Percentiles rank a stretch among this genome's conserved stretches.
phyloP scores from a whole-genome alignment of 2,113 vertebrate species.

The Crotalus horridus region DNA sequence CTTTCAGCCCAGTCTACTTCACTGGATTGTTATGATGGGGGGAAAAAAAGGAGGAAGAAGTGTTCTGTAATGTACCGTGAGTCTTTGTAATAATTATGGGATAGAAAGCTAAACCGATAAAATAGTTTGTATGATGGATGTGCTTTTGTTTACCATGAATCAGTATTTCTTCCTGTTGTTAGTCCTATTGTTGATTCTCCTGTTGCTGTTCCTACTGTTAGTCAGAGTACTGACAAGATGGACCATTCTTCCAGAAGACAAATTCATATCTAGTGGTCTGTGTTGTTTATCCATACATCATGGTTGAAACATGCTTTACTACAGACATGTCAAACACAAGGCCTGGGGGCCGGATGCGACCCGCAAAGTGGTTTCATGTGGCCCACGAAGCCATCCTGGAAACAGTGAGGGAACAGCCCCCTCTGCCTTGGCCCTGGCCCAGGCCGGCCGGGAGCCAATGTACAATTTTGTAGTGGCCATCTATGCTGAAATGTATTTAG shows the following conservation, averaged over 20 bases:
- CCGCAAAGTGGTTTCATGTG: too few species aligned
- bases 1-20: not conserved
- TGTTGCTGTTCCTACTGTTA: not conserved
- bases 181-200: not conserved
- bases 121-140: not conserved
- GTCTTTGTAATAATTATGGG: not conserved
- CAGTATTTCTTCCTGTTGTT: not conserved
- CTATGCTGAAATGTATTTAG: too few species aligned
- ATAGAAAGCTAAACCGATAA: not conserved
- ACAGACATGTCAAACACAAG: not conserved
- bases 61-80: not conserved
- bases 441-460: too few species aligned
- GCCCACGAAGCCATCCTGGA: too few species aligned
- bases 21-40: not conserved
- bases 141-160: not conserved
- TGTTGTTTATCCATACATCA: not conserved
- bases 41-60: not conserved
- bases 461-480: too few species aligned
- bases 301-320: not conserved
- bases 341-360: too few species aligned
- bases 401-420: too few species aligned
- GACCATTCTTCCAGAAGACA: not conserved
- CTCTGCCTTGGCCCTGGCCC: too few species aligned
- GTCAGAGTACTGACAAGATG: not conserved
- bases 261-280: not conserved